These are phyloP conservation scores for Suillia variegata DNA, from an alignment of 2,888 invertebrate genomes.

Conservation along the genomic window DNA sequence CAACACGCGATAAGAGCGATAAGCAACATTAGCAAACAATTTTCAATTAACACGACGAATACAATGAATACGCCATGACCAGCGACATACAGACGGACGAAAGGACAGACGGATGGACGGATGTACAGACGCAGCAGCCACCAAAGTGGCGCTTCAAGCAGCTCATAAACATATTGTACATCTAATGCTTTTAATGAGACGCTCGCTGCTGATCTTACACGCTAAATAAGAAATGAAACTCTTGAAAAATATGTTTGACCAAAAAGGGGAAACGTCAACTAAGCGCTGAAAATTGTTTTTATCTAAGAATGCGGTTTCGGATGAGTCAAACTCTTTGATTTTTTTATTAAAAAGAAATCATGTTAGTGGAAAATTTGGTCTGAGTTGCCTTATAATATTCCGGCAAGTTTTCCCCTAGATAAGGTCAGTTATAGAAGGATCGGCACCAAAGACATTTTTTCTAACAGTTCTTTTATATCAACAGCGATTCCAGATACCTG, in stretches of 20 bases:
- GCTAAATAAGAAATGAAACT: too few species aligned
- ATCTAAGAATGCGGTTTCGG: neutral
- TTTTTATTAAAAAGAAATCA: too few species aligned
- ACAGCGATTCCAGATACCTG: too few species aligned
- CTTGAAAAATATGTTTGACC: too few species aligned
- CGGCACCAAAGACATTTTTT: too few species aligned
- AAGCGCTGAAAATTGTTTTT: neutral
- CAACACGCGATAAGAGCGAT: conserved; percentile 46
- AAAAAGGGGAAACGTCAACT: too few species aligned
- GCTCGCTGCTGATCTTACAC: neutral
- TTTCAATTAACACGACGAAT: conserved; percentile 59
- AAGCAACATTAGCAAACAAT: conserved; percentile 58
- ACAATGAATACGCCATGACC: conserved; percentile 39
- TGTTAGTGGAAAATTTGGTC: too few species aligned
- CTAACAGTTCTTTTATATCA: too few species aligned
- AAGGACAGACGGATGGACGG: neutral
- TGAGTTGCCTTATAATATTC: too few species aligned
- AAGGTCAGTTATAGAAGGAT: too few species aligned
- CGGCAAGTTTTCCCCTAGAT: too few species aligned
- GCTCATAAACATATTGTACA: neutral
- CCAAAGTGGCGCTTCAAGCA: conserved; percentile 1
- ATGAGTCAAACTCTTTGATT: too few species aligned
- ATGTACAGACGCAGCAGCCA: neutral
- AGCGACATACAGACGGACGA: neutral
- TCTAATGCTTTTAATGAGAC: neutral